Conservation (phyloP, 2,888 invertebrate genomes). For the Bombylius discolor region DNA sequence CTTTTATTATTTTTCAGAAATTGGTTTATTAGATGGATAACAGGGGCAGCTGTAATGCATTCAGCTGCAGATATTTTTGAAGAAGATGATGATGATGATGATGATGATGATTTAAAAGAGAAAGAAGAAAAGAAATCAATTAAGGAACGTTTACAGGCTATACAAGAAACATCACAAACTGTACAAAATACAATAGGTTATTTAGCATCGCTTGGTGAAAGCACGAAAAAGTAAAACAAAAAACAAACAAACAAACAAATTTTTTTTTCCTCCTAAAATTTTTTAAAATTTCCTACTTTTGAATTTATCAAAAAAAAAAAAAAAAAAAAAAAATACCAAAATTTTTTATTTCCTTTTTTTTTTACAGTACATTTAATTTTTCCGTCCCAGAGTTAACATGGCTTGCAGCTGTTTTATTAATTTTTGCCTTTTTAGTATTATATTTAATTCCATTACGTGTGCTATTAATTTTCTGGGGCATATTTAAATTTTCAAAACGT, state of each 20-base stretch:
- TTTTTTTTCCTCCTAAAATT: too few relatives aligned
- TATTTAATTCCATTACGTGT: conserved; percentile 83
- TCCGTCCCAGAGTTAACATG: conserved; percentile 92
- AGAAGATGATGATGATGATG: conserved; percentile 62
- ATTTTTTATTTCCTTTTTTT: conserved; percentile 3
- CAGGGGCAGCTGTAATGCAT: conserved; percentile 25
- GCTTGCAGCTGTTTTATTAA: conserved; percentile 69
- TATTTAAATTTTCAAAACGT: conserved; percentile 91
- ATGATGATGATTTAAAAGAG: conserved; percentile 84
- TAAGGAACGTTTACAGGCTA: conserved; percentile 84
- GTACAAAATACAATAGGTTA: conserved; percentile 94
- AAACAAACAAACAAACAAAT: too few relatives aligned
- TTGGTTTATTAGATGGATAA: conserved; percentile 33
- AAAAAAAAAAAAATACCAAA: too few relatives aligned
- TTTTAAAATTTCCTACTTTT: too few relatives aligned
- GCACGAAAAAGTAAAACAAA: conserved; percentile 76
- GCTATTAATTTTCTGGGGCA: conserved; percentile 83
- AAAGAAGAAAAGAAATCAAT: conserved; percentile 93
- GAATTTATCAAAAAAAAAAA: too few relatives aligned
- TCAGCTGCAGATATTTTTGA: conserved; percentile 40
- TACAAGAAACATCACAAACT: conserved; percentile 93
- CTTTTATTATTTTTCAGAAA: conserved; percentile 21
- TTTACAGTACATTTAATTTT: conserved; percentile 83
- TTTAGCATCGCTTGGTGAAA: conserved; percentile 85
- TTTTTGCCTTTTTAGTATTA: conserved; percentile 61